Percentiles rank a stretch among this genome's conserved stretches.
Evolutionary conservation across 2,113 vertebrate species (phyloP).

Genomic region (Daboia siamensis): DNA sequence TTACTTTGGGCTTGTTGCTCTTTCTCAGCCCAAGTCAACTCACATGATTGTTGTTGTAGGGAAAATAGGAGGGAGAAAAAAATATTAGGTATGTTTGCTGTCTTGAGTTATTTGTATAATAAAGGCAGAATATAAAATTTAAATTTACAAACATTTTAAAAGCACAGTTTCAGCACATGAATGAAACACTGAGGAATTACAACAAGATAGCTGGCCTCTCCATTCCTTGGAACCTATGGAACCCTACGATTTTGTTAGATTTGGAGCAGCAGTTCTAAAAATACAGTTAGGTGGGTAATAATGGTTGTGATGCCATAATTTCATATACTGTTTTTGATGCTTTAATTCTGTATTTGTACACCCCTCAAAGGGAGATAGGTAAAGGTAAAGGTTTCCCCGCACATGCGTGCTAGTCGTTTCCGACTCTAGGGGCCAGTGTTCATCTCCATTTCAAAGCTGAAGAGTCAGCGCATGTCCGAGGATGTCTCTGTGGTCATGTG

Average conservation of each 20-base stretch:
- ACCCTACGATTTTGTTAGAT: background rate
- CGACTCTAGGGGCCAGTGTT: too few relatives aligned
- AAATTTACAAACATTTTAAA: background rate
- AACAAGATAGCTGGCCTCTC: background rate
- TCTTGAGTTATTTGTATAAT: background rate
- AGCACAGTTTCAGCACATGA: background rate
- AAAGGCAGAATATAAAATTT: background rate
- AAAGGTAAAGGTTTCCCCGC: too few relatives aligned
- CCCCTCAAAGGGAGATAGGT: background rate
- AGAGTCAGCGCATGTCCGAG: too few relatives aligned
- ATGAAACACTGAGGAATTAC: background rate
- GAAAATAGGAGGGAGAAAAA: background rate
- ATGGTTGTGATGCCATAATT: background rate
- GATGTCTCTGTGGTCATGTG: too few relatives aligned
- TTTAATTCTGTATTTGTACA: background rate
- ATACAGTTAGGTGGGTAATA: background rate
- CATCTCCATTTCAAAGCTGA: too few relatives aligned
- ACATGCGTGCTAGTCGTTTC: too few relatives aligned
- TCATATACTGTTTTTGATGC: background rate
- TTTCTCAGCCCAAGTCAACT: background rate
- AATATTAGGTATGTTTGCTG: background rate
- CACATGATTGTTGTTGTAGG: background rate
- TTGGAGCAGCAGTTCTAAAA: background rate
- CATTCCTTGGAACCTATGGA: background rate
- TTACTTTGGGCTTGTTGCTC: background rate